Evolutionary conservation across 2,113 vertebrate species (phyloP).

Genomic region (Chaenogobius annularis): DNA sequence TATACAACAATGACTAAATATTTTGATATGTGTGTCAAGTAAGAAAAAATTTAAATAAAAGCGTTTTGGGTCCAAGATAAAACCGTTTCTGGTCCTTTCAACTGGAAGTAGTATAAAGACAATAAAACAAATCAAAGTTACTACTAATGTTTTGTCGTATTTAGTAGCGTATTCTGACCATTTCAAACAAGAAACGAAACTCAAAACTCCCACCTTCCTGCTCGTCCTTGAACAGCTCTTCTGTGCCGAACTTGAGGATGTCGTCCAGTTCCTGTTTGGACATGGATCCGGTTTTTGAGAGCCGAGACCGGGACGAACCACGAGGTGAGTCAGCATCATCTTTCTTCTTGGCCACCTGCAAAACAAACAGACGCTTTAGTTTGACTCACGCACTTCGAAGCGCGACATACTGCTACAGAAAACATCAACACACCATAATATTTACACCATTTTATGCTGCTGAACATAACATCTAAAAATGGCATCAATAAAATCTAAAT

Average conservation of each 20-base stretch:
- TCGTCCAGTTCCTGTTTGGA: constrained; percentile 98
- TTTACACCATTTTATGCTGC: too few species aligned
- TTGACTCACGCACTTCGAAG: too few species aligned
- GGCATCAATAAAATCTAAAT: too few species aligned
- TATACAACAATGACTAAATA: not conserved
- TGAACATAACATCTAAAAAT: too few species aligned
- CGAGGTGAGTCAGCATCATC: constrained; percentile 97
- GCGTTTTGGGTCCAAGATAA: too few species aligned
- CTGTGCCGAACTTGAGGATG: constrained; percentile 96
- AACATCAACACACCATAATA: too few species aligned
- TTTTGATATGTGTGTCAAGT: too few species aligned
- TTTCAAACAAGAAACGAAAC: not conserved
- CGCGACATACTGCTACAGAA: too few species aligned
- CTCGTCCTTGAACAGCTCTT: constrained; percentile 94
- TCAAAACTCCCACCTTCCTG: constrained; percentile 44
- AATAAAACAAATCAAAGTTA: not conserved
- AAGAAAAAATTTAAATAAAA: not conserved
- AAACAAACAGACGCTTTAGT: not conserved
- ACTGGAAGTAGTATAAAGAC: too few species aligned
- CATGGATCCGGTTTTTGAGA: constrained; percentile 98
- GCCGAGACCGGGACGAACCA: constrained; percentile 92
- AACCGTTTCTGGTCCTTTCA: too few species aligned
- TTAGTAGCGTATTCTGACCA: not conserved
- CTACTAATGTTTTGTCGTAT: not conserved
- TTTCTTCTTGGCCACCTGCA: constrained; percentile 94